These are phyloP conservation scores for Aptenodytes patagonicus DNA, from an alignment of 2,113 vertebrate species.

Conservation along the genomic window DNA sequence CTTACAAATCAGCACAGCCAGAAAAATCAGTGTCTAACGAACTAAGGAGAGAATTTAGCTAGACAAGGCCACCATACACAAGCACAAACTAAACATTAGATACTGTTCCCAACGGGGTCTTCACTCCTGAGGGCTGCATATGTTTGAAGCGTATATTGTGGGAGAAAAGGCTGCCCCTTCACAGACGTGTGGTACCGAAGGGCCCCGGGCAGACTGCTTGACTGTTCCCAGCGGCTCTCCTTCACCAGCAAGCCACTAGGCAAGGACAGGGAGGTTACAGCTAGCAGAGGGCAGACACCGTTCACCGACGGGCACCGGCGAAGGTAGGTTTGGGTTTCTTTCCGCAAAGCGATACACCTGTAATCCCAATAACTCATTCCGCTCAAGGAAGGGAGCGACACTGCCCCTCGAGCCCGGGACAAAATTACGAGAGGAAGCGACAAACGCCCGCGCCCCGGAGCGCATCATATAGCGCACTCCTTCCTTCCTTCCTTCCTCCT, in stretches of 20 bases:
- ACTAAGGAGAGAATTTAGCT: fast-evolving
- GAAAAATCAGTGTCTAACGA: fast-evolving
- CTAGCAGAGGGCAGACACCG: background rate
- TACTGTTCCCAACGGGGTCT: background rate
- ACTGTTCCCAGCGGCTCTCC: background rate
- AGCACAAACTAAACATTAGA: background rate
- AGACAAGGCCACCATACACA: background rate
- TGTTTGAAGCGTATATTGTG: fast-evolving
- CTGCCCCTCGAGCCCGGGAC: background rate
- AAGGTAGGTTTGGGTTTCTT: no score
- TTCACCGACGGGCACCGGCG: background rate
- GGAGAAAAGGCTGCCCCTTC: no score
- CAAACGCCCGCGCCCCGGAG: background rate
- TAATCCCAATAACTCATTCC: background rate
- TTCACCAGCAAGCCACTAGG: fast-evolving
- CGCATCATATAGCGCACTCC: background rate
- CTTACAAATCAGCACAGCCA: background rate
- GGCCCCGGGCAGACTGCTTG: background rate
- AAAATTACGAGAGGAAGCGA: background rate
- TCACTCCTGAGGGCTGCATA: background rate
- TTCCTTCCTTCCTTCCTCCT: background rate
- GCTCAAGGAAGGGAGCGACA: background rate
- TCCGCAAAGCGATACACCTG: background rate
- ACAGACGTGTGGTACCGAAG: fast-evolving
- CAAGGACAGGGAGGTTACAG: background rate